These are phyloP conservation scores for Gonatopus flavifemur DNA, from an alignment of 1,140 invertebrate genomes.

Conservation along the genomic window DNA sequence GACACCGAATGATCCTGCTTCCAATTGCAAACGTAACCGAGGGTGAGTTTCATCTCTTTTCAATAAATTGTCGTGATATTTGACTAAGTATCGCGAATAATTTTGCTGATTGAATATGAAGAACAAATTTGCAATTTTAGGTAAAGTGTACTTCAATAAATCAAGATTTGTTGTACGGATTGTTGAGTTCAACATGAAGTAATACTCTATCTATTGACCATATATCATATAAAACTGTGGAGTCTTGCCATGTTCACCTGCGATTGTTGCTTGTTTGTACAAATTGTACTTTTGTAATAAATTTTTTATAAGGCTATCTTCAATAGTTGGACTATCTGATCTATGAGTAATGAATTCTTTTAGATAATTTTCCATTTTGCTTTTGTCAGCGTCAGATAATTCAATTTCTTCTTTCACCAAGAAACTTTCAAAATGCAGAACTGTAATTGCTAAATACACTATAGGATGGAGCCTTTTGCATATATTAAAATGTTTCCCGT, in stretches of 20 bases:
- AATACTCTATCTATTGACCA: constrained; percentile 33
- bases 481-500: too few species aligned
- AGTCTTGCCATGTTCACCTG: constrained; percentile 41
- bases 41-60: constrained; percentile 17
- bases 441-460: too few species aligned
- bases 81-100: constrained; percentile 34
- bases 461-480: too few species aligned
- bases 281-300: too few species aligned
- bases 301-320: too few species aligned
- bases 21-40: neutral
- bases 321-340: too few species aligned
- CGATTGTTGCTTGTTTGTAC: neutral
- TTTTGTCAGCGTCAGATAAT: too few species aligned
- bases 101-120: constrained; percentile 41
- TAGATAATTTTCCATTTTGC: too few species aligned
- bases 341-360: too few species aligned
- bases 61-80: constrained; percentile 35
- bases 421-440: too few species aligned
- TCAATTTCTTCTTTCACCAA: too few species aligned
- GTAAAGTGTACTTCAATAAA: constrained; percentile 21
- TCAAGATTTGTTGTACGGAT: constrained; percentile 4
- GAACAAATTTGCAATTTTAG: constrained; percentile 40
- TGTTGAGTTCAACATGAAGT: constrained; percentile 21
- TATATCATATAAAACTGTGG: constrained; percentile 38
- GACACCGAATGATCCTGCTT: constrained; percentile 1